A percentile compares a stretch with the other conserved stretches of the same genome.
Conservation (phyloP, 2,888 invertebrate species). For the Plusia festucae region DNA sequence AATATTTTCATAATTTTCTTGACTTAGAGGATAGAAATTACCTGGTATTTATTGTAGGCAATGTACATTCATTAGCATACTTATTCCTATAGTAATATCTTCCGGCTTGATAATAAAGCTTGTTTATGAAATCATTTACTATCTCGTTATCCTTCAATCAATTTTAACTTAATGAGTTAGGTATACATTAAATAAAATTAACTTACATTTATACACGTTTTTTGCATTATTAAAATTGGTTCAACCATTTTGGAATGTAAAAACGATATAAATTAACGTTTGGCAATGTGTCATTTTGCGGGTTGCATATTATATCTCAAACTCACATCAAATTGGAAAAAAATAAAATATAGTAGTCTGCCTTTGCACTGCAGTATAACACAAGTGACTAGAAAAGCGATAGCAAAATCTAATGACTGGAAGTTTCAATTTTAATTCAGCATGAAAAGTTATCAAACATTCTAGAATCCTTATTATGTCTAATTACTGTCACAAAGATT, state of each 20-base stretch:
- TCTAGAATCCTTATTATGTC: no score
- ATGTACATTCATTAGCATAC: constrained; percentile 44
- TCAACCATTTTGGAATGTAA: neutral
- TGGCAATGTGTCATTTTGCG: neutral
- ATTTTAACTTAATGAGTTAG: constrained; percentile 41
- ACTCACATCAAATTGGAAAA: no score
- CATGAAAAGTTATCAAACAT: neutral
- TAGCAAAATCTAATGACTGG: no score
- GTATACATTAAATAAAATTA: constrained; percentile 11
- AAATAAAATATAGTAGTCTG: no score
- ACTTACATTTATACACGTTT: neutral
- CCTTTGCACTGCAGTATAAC: no score
- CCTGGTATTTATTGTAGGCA: constrained; percentile 35
- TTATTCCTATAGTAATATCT: constrained; percentile 42
- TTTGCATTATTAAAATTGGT: neutral
- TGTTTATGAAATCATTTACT: constrained; percentile 41
- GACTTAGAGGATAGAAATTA: constrained; percentile 12
- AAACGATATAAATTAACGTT: neutral
- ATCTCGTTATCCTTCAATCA: constrained; percentile 42
- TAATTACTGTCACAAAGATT: neutral
- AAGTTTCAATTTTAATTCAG: neutral
- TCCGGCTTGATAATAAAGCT: constrained; percentile 48
- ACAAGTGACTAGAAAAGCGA: no score
- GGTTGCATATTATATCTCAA: no score
- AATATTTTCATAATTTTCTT: constrained; percentile 17